Conservation (phyloP, 2,888 invertebrate species). For the Amphipyra berbera region DNA sequence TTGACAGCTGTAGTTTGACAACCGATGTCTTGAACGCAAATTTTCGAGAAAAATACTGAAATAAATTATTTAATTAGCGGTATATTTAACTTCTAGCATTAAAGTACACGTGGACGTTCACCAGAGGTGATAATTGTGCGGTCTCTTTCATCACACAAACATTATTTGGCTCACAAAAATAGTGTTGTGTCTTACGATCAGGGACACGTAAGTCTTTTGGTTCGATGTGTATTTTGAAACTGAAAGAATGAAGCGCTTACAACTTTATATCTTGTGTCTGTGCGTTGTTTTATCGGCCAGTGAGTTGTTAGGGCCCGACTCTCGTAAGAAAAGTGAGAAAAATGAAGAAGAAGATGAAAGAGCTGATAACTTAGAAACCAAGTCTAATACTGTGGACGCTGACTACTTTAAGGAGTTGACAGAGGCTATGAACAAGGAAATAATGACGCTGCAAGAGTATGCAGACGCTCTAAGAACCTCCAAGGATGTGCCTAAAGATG, state of each 20-base stretch:
- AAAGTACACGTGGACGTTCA: conserved; percentile 51
- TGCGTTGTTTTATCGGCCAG: conserved; percentile 72
- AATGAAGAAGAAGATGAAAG: conserved; percentile 71
- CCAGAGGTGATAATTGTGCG: conserved; percentile 42
- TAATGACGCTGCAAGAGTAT: conserved; percentile 75
- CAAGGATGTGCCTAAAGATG: conserved; percentile 67
- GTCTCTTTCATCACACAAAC: conserved; percentile 28
- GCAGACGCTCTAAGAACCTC: conserved; percentile 75
- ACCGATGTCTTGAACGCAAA: conserved; percentile 7
- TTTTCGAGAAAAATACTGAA: conserved; percentile 35
- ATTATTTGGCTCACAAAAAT: conserved; percentile 16
- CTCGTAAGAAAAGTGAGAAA: conserved; percentile 68
- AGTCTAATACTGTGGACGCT: conserved; percentile 60
- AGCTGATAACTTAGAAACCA: conserved; percentile 56
- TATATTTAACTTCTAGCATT: conserved; percentile 15
- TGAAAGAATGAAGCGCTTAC: conserved; percentile 72
- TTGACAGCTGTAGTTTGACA: conserved; percentile 26
- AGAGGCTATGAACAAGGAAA: conserved; percentile 77
- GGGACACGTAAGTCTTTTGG: conserved; percentile 81
- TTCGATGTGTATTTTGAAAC: conserved; percentile 59
- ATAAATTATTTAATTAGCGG: conserved; percentile 16
- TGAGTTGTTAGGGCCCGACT: conserved; percentile 81
- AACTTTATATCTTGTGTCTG: conserved; percentile 70
- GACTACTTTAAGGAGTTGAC: conserved; percentile 76
- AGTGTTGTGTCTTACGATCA: conserved; percentile 42